phyloP scores from a whole-genome alignment of 2,797 vertebrate species.

The Clarias platycephalus region DNA sequence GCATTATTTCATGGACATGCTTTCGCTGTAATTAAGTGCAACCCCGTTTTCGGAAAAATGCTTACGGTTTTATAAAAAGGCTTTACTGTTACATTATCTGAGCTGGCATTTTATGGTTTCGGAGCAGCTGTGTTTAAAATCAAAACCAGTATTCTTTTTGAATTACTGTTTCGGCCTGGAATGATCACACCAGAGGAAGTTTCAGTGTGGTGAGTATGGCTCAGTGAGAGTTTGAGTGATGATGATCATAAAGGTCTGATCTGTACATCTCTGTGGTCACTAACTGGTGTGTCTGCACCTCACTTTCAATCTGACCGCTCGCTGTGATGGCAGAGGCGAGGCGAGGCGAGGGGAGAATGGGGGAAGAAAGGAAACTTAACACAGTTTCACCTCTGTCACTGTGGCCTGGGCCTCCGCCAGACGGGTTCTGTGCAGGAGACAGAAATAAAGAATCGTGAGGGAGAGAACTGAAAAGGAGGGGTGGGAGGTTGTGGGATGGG shows the following conservation, averaged over 20 bases:
- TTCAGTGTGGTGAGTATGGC: slow-evolving; percentile 7
- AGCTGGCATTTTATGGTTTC: slow-evolving; percentile 6
- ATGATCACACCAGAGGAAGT: slow-evolving; percentile 23
- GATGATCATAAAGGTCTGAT: slow-evolving; percentile 23
- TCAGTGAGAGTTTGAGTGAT: slow-evolving; percentile 21
- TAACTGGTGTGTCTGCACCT: slow-evolving; percentile 16
- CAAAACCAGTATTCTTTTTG: slow-evolving; percentile 18
- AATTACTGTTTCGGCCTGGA: neutral
- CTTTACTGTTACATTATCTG: slow-evolving; percentile 18
- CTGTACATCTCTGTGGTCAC: slow-evolving; percentile 21
- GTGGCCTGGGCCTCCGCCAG: slow-evolving; percentile 58
- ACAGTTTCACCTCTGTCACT: slow-evolving; percentile 54
- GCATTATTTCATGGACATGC: slow-evolving; percentile 25
- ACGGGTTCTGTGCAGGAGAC: slow-evolving; percentile 50
- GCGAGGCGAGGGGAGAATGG: slow-evolving; percentile 54
- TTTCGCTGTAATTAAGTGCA: slow-evolving; percentile 5
- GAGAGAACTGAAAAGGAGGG: neutral
- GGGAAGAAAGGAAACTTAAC: slow-evolving; percentile 46
- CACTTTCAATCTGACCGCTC: slow-evolving; percentile 2
- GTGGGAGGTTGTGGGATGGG: slow-evolving; percentile 27
- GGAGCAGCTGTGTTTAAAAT: slow-evolving; percentile 13
- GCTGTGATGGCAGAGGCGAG: neutral
- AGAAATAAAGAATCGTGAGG: slow-evolving; percentile 35
- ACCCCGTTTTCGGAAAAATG: slow-evolving; percentile 20
- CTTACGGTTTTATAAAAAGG: slow-evolving; percentile 13